Evolutionary conservation across 2,888 invertebrate species (phyloP), one percentile per base, ranked within the genome.

Genomic region (Sialis fuliginosa): DNA sequence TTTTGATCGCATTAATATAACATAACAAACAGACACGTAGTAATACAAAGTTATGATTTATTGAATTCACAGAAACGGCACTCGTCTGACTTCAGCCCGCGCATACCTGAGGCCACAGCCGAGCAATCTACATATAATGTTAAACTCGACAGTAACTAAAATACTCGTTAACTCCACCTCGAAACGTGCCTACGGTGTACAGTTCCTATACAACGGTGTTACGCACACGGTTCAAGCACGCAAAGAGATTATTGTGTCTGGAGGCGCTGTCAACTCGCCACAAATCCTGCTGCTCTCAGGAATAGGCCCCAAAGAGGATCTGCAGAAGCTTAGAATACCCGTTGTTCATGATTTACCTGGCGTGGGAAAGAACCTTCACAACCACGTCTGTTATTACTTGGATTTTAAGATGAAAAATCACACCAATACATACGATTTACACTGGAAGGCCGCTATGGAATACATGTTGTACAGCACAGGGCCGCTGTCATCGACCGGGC

Each of bases 351-450:
- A 80, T 50, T 61, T 80, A 13, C 79, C 77, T 0, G 81, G 81
- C 0, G 81, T 81, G 1, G 81, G 81, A 0, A 71, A 74, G 55
- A 81, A 81, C 56, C 61, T 81, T 1, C 79, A 79, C 48, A 80
- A 81, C 57, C 81, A 81, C 54, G 76, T 80, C 0, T 75, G 79
- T 1, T 74, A 75, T 33, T 66, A 65, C 6, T 52, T 81, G 6
- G 66, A 69, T n/a, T 80, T 72, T 56, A 65, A 66, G 0, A 60
- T 79, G 54, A 65, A 59, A 6, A 51, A 51, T 6, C 33, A 34
- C n/a, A 44, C 48, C 2, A 49, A 48, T 30, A 47, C 45, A 7
- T 71, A 71, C 3, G 72, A 75, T 41, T 56, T 81, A 45, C 71
- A 71, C 52, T 80, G 79, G 79, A 70, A 73, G 1, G 63, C 70